phyloP scores from a whole-genome alignment of 2,113 vertebrate genomes.

The Trematomus loennbergii region DNA sequence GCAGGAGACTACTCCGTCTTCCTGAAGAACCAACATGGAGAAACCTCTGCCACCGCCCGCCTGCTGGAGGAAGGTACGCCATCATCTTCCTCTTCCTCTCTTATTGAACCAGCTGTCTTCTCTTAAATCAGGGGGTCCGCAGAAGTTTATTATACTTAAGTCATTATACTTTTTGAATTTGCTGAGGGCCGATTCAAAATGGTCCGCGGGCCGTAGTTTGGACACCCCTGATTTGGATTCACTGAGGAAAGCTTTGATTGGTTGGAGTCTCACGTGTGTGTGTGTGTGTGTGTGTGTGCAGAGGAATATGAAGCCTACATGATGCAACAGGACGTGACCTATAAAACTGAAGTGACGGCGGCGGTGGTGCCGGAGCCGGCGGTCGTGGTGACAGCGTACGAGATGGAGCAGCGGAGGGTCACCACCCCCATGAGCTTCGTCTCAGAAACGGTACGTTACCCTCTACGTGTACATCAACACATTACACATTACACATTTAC shows the following conservation, averaged over 20 bases:
- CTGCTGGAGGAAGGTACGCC: conserved; percentile 93
- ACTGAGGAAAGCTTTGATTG: no score
- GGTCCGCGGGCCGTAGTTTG: no score
- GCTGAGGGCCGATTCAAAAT: no score
- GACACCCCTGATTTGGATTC: no score
- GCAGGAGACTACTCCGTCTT: conserved; percentile 93
- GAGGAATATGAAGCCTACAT: conserved; percentile 92
- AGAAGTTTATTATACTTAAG: no score
- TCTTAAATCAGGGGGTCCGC: no score
- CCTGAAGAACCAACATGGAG: conserved; percentile 90
- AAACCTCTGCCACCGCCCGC: conserved; percentile 88
- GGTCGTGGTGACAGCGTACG: conserved; percentile 87
- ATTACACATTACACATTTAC: no score
- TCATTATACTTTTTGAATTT: no score
- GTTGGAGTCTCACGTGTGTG: no score
- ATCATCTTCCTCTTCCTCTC: no score
- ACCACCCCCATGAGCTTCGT: conserved; percentile 88
- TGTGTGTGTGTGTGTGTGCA: conserved; percentile 73
- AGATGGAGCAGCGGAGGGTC: conserved; percentile 91
- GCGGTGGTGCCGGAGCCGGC: conserved; percentile 90
- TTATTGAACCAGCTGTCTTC: no score
- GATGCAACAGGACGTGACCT: conserved; percentile 90
- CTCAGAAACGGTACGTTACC: conserved; percentile 89
- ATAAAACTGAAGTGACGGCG: conserved; percentile 89
- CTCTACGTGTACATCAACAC: no score